Evolutionary conservation across 2,888 invertebrate genomes (phyloP).

Genomic region (Anthophora plumipes): DNA sequence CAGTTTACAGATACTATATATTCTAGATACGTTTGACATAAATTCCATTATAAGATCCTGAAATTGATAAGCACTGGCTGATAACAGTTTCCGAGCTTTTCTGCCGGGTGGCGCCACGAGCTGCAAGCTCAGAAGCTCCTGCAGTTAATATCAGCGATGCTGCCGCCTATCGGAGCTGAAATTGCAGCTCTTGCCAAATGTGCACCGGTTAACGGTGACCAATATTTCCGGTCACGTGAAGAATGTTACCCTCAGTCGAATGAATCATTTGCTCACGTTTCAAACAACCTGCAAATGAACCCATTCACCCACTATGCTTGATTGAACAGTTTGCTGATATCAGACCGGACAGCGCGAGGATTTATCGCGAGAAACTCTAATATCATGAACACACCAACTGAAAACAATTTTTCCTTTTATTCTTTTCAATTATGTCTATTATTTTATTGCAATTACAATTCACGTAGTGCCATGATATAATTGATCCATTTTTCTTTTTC

Average conservation of each 20-base stretch:
- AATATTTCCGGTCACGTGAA: constrained; percentile 75
- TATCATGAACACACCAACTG: not conserved
- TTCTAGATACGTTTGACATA: not conserved
- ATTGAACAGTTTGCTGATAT: constrained; percentile 33
- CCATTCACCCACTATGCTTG: constrained; percentile 6
- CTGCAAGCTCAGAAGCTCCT: constrained; percentile 68
- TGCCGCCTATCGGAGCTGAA: constrained; percentile 75
- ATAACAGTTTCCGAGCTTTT: constrained; percentile 71
- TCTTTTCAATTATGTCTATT: not conserved
- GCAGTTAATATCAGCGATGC: constrained; percentile 71
- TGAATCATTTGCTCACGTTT: constrained; percentile 58
- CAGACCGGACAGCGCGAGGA: constrained; percentile 28
- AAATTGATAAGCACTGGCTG: constrained; percentile 60
- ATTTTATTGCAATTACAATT: not conserved
- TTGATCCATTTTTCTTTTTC: too few relatives aligned
- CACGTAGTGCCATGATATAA: too few relatives aligned
- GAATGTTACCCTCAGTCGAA: constrained; percentile 77
- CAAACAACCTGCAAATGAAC: constrained; percentile 39
- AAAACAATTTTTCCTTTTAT: not conserved
- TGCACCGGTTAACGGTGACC: constrained; percentile 75
- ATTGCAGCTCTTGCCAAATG: constrained; percentile 66
- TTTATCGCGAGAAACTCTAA: constrained; percentile 1
- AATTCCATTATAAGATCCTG: constrained; percentile 22
- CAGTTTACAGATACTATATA: not conserved
- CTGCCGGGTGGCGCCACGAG: constrained; percentile 76